Base-by-base conservation (phyloP, 2,888 invertebrate genomes). In the Osmoderma eremita region DNA sequence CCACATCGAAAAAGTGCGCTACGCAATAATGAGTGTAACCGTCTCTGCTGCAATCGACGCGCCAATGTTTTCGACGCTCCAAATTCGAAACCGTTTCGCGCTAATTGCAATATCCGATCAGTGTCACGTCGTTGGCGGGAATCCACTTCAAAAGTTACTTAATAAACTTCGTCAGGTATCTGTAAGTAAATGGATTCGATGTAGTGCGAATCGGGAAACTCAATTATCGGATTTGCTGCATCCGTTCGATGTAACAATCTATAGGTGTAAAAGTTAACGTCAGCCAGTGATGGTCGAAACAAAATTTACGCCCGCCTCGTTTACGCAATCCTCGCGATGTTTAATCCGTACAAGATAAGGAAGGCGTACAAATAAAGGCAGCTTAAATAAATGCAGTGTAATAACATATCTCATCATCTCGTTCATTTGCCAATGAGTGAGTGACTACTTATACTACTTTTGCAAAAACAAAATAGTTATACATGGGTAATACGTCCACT, bases 71-170 rank as follows among this genome's bases (percentile, higher is more conserved):
- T 51, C 30, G 36, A 50, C 22, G 53, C 53, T 36, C 17, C 42
- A 58, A 45, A 30, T 42, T 45, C 56, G 22, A 41, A 45, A 30
- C 45, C 15, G 42, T 58, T 45, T 15, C 24, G 20, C 30, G 30
- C 20, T 58, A 58, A 58, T 58, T 58, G 58, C 58, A 58, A 45
- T 58, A 58, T 58, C 58, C 58, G 58, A 58, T 58, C 58, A 58
- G 30, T 58, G 58, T 58, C 58, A 58, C 58, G 22, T 58, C 45
- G 58, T 30, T 17, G 58, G 42, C 15, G 45, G 45, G 24, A 42
- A 58, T 58, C 58, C 58, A 58, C 58, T 58, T 58, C 45, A 45
- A 24, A 58, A 58, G 42, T 58, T 58, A 42, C 24, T 45, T 24
- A 58, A 58, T 58, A 58, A 58, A 58, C 42, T 58, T 58, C 24